phyloP scores from a whole-genome alignment of 2,888 invertebrate genomes.

The Pseudanteris insignis region DNA sequence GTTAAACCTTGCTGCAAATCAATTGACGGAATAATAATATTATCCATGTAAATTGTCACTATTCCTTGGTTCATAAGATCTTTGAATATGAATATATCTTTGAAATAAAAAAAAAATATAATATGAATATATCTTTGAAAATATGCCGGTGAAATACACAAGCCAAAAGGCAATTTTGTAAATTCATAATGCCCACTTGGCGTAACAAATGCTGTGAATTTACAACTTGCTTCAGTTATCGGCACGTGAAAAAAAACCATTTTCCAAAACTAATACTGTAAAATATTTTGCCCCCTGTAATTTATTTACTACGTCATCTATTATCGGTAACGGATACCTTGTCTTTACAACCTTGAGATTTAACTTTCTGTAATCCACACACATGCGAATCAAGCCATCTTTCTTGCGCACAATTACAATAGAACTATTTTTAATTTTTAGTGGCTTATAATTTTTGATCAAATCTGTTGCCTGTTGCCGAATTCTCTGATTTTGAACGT shows the following conservation, averaged over 20 bases:
- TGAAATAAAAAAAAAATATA: too few relatives aligned
- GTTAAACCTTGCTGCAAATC: too few relatives aligned
- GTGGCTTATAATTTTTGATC: too few relatives aligned
- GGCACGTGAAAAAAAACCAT: slow-evolving; percentile 52
- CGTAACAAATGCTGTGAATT: slow-evolving; percentile 53
- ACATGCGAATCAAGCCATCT: slow-evolving; percentile 47
- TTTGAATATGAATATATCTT: too few relatives aligned
- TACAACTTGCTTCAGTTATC: slow-evolving; percentile 47
- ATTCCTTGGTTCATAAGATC: background rate
- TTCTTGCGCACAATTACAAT: slow-evolving; percentile 48
- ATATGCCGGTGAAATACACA: slow-evolving; percentile 8
- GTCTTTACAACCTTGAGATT: slow-evolving; percentile 49
- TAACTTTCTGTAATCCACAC: slow-evolving; percentile 50
- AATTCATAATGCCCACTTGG: slow-evolving; percentile 35
- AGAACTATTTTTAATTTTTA: background rate
- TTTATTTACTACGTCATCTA: slow-evolving; percentile 50
- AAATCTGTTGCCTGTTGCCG: too few relatives aligned
- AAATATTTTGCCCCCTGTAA: slow-evolving; percentile 49
- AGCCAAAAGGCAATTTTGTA: slow-evolving; percentile 6
- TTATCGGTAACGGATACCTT: slow-evolving; percentile 47
- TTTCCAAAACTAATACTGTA: slow-evolving; percentile 51
- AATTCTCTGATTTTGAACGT: too few relatives aligned
- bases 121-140: slow-evolving; percentile 3
- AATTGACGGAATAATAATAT: slow-evolving; percentile 5
- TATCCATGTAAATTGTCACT: slow-evolving; percentile 4